Percentiles rank a stretch among this genome's conserved stretches.
These are phyloP conservation scores for Hanleya hanleyi DNA, from an alignment of 2,888 invertebrate genomes.

Conservation along the genomic window DNA sequence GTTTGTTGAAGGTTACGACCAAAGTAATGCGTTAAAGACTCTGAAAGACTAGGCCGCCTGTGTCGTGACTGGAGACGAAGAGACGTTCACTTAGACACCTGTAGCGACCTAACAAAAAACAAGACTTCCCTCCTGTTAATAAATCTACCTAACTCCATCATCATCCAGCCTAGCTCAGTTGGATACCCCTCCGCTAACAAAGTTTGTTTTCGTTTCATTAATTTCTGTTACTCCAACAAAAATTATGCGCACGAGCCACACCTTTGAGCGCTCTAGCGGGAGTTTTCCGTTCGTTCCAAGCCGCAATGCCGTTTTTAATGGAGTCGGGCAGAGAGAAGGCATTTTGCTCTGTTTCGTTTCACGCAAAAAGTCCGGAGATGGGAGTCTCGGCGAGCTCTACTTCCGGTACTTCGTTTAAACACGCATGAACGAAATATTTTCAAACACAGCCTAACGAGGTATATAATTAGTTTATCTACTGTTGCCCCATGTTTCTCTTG, in stretches of 20 bases:
- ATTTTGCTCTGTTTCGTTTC: not conserved
- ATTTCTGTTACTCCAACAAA: not conserved
- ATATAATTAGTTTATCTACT: slow-evolving; percentile 4
- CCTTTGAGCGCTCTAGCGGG: not conserved
- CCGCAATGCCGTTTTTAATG: not conserved
- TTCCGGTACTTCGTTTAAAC: not conserved
- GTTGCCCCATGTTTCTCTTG: slow-evolving; percentile 4
- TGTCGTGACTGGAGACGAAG: no score
- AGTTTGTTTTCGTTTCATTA: slow-evolving; percentile 9
- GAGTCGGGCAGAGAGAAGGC: not conserved
- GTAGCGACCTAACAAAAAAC: not conserved
- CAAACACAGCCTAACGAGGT: slow-evolving; percentile 9
- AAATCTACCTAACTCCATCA: not conserved
- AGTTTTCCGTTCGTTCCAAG: not conserved
- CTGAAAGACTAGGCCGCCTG: no score
- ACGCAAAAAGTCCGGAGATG: not conserved
- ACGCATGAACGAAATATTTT: slow-evolving; percentile 10
- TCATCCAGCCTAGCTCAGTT: not conserved
- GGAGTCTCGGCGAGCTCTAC: not conserved
- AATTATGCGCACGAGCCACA: slow-evolving; percentile 1
- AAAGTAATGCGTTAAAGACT: no score
- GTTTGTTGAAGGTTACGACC: no score
- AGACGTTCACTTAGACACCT: not conserved
- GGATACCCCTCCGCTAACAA: not conserved
- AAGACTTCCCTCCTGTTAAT: not conserved